Conservation (phyloP, 1,140 invertebrate genomes). For the Coptotermes formosanus region DNA sequence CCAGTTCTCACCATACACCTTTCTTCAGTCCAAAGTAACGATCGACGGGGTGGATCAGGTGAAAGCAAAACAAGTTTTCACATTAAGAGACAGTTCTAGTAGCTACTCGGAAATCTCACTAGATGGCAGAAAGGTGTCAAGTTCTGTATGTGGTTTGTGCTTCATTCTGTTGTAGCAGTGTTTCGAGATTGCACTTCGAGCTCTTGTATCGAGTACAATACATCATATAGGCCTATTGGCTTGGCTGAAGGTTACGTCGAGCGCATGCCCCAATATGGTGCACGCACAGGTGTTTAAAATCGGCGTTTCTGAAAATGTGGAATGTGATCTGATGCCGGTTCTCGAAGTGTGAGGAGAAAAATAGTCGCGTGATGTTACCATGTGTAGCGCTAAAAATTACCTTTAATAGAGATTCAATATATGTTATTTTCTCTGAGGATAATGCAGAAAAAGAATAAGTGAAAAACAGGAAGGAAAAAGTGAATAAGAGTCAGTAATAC, state of each 20-base stretch:
- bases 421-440: too few relatives aligned
- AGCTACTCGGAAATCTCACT: background rate
- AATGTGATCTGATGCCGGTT: too few relatives aligned
- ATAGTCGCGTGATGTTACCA: too few relatives aligned
- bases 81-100: background rate
- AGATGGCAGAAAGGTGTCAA: conserved; percentile 10
- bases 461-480: too few relatives aligned
- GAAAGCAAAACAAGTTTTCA: conserved; percentile 8
- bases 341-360: too few relatives aligned
- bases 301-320: background rate
- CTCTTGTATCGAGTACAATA: background rate
- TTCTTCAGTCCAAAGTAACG: background rate
- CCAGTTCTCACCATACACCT: background rate
- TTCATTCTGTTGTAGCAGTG: background rate
- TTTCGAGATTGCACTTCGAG: background rate
- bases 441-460: too few relatives aligned
- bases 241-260: background rate
- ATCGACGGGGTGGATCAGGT: background rate
- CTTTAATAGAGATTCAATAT: too few relatives aligned
- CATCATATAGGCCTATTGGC: too few relatives aligned
- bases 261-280: background rate
- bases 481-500: too few relatives aligned
- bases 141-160: background rate
- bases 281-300: background rate
- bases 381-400: too few relatives aligned